Evolutionary conservation across 2,888 invertebrate genomes (phyloP), one percentile per base, ranked within the genome.

Genomic region (Luffia ferchaultella): DNA sequence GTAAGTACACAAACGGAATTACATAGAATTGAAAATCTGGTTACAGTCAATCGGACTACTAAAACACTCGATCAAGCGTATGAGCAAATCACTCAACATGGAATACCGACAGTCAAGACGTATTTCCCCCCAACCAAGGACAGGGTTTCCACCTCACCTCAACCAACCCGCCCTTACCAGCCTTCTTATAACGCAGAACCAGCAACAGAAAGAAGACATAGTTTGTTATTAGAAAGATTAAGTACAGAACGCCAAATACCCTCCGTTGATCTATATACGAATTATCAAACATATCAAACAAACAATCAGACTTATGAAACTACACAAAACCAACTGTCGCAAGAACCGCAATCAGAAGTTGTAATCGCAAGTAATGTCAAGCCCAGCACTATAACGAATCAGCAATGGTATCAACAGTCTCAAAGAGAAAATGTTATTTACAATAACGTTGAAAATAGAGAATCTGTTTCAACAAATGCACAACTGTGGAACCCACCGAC

Each of bases 261-360:
- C 2, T 46, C 63, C 2, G 53, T 76, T 15, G 79, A 80, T 48
- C 3, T 12, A 30, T 30, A 30, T 30, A 3, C 3, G 3, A 62
- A 70, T 18, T 76, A 78, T 53, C 78, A 76, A 61, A 76, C 70
- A 53, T 68, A 64, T 51, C 67, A 63, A 51, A 68, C 67, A 54
- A 64, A 52, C 45, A 75, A 64, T 52, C 80, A 78, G 60, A 57
- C 57, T 40, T 62, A 62, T 45, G 78, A 76, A 20, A 68, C 76
- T 54, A 30, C 3, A 7, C 72, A 74, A 56, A 62, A 63, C 18
- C 76, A 73, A 57, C 73, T 65, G 62, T 62, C 67, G 5, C 69
- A 72, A 56, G 82, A 82, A 56, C 83, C 83, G 15, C 74, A 78
- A 55, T 74, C 80, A 2, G 83, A 83, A 61, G 73, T 83, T 41